Evolutionary conservation across 1,140 invertebrate genomes (phyloP), one percentile per base, ranked within the genome.

Genomic region (Zeugodacus cucurbitae): DNA sequence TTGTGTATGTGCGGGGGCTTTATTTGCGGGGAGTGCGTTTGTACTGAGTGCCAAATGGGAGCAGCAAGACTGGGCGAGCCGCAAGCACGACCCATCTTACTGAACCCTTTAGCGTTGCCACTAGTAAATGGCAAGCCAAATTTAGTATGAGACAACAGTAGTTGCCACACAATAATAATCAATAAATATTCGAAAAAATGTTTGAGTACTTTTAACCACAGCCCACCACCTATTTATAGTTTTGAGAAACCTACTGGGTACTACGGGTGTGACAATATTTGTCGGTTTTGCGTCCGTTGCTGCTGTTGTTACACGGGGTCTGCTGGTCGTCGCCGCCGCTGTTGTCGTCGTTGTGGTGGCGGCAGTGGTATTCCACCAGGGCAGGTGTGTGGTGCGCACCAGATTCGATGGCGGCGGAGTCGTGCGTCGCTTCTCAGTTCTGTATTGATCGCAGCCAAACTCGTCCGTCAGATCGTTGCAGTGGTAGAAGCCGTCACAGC

Each of bases 401-500:
- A 88, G 20, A 29, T 87, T 87, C 11, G 67, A 48, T 0, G 82
- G 88, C 26, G 87, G 59, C 20, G 34, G 29, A 11, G 87, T 88
- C 7, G 87, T 82, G 54, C 59, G 5, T 86, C 85, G 0, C 89
- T 88, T 0, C 89, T 90, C 7, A 88, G 64, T 3, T n/a, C 32
- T 70, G 67, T 93, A 93, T 11, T 74, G 88, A 4, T 91, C 94
- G 91, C 96, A 96, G 91, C 94, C 92, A 88, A 91, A 91, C 94
- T 98, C 97, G 91, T 98, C 97, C 89, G 96, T 96, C 91, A 94
- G 94, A 93, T 97, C 96, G 54, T 95, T 94, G 94, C 97, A 97
- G 90, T 97, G 95, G 91, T 94, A 94, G 90, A 95, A 95, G 89
- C 96, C 96, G 92, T 98, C 96, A 94, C 97, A 98, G 78, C 95